phyloP scores from a whole-genome alignment of 2,888 invertebrate species.

The Catotricha subobsoleta region DNA sequence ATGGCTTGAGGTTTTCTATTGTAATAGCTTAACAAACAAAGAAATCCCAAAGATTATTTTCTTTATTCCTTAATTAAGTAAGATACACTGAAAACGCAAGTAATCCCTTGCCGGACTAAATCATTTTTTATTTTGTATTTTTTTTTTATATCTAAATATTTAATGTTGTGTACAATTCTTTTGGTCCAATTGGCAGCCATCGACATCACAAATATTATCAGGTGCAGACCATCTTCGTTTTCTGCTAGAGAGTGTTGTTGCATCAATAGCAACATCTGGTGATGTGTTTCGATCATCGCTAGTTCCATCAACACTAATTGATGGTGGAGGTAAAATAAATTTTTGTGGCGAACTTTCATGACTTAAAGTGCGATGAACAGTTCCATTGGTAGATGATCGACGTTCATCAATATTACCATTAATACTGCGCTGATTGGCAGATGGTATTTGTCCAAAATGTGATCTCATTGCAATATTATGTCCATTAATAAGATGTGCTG shows the following conservation, averaged over 20 bases:
- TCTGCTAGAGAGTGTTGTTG: constrained; percentile 19
- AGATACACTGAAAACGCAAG: no score
- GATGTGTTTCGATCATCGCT: background rate
- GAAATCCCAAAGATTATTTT: no score
- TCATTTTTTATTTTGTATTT: no score
- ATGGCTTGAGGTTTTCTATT: no score
- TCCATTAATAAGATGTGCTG: background rate
- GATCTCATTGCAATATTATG: background rate
- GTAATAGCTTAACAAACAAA: no score
- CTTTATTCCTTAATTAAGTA: no score
- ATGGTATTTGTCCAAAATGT: no score
- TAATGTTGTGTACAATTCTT: constrained; percentile 9
- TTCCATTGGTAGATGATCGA: background rate
- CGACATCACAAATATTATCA: constrained; percentile 30
- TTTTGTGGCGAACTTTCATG: background rate
- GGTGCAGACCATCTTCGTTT: constrained; percentile 33
- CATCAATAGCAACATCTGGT: constrained; percentile 13
- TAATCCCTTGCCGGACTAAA: no score
- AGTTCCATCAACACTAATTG: background rate
- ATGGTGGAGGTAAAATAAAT: background rate
- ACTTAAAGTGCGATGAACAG: background rate
- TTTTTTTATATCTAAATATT: background rate
- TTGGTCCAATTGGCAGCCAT: constrained; percentile 12
- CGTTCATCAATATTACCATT: no score
- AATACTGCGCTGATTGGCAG: no score